Evolutionary conservation across 2,888 invertebrate genomes (phyloP).

Genomic region (Drosophila tanythrix): DNA sequence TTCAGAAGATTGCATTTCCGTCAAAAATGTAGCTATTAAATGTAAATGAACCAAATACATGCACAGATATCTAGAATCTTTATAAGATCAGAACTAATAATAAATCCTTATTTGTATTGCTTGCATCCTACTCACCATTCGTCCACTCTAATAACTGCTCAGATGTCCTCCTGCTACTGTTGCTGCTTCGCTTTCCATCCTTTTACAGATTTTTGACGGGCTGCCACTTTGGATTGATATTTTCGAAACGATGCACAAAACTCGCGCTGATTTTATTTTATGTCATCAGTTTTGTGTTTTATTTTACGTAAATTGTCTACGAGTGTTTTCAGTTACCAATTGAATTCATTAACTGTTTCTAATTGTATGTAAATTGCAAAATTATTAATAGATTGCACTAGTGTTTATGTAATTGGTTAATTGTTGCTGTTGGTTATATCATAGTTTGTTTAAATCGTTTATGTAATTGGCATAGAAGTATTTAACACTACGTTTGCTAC

Average conservation of each 20-base stretch:
- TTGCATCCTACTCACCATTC: slow-evolving; percentile 22
- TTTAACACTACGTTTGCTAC: slow-evolving; percentile 38
- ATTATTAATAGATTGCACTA: slow-evolving; percentile 49
- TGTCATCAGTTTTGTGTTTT: not conserved
- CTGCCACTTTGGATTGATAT: slow-evolving; percentile 1
- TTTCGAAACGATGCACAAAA: slow-evolving; percentile 25
- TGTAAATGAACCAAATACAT: not conserved
- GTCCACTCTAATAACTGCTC: slow-evolving; percentile 26
- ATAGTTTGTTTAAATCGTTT: slow-evolving; percentile 33
- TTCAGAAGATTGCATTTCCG: not conserved
- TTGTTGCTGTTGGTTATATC: slow-evolving; percentile 33
- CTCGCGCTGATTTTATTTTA: slow-evolving; percentile 24
- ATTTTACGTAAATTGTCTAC: slow-evolving; percentile 39
- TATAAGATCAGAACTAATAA: not conserved
- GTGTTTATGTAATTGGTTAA: slow-evolving; percentile 36
- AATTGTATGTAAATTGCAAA: slow-evolving; percentile 10
- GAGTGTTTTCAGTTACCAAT: slow-evolving; percentile 54
- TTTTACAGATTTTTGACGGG: not conserved
- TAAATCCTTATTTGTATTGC: not conserved
- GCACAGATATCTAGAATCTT: not conserved
- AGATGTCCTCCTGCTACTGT: slow-evolving; percentile 31
- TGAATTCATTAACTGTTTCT: slow-evolving; percentile 18
- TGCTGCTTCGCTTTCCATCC: slow-evolving; percentile 14
- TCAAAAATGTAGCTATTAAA: not conserved
- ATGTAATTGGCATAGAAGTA: slow-evolving; percentile 43